Evolutionary conservation across 2,797 vertebrate species (phyloP).

Genomic region (Melanotaenia maccullochi): DNA sequence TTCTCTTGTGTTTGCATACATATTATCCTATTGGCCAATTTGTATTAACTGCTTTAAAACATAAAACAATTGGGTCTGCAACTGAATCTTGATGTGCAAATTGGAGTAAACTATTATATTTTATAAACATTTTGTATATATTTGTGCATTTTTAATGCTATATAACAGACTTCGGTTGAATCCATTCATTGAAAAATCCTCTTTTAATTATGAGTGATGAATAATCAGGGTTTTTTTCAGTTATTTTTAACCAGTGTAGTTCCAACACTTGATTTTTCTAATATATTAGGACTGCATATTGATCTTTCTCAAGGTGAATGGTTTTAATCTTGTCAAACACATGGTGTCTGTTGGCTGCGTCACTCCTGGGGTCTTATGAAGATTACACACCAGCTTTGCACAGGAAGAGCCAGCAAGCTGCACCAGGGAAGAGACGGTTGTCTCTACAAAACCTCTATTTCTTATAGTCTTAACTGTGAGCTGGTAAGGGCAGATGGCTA

Average conservation of each 20-base stretch:
- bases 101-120: not conserved
- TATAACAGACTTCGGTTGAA: no score
- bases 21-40: not conserved
- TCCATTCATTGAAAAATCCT: no score
- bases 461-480: constrained; percentile 37
- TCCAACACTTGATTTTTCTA: no score
- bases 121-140: not conserved
- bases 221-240: no score
- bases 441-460: constrained; percentile 11
- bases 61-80: not conserved
- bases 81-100: not conserved
- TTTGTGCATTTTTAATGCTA: no score
- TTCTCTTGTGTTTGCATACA: constrained; percentile 13
- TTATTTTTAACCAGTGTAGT: no score
- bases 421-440: constrained; percentile 30
- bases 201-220: no score
- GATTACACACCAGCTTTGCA: constrained; percentile 21
- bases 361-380: constrained; percentile 8
- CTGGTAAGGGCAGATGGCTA: constrained; percentile 29
- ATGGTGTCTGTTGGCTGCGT: constrained; percentile 7
- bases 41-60: not conserved
- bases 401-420: constrained; percentile 9
- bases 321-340: constrained; percentile 15
- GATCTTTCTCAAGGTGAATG: constrained; percentile 39
- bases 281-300: not conserved